Conservation (phyloP, 2,797 vertebrate genomes). For the Acridotheres tristis region DNA sequence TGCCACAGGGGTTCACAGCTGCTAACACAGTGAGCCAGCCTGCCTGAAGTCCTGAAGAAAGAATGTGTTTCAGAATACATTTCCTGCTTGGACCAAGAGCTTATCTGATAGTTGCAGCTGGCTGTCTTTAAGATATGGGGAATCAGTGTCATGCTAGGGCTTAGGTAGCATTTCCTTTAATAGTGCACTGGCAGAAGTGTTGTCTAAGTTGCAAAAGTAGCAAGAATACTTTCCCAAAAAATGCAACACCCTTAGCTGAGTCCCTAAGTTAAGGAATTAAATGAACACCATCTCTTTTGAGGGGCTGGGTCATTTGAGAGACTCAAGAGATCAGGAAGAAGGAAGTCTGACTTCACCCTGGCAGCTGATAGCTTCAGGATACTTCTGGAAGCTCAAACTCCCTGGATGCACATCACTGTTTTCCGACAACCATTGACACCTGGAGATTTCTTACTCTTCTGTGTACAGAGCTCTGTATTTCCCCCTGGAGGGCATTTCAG, state of each 20-base stretch:
- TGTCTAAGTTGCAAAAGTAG: neutral
- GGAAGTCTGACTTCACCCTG: neutral
- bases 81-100: neutral
- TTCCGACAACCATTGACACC: neutral
- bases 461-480: neutral
- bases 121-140: neutral
- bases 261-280: neutral
- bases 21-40: neutral
- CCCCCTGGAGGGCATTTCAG: neutral
- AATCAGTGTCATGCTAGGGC: neutral
- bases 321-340: neutral
- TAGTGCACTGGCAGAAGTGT: neutral
- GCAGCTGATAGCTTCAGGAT: neutral
- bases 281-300: neutral
- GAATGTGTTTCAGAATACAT: neutral
- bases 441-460: neutral
- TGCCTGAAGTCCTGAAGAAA: neutral
- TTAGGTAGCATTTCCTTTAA: neutral
- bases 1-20: neutral
- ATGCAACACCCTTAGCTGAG: rapidly evolving
- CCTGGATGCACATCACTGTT: neutral
- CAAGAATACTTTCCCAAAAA: neutral
- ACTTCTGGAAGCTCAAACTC: neutral
- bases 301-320: neutral
- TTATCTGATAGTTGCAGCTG: conserved; percentile 26